A percentile compares a stretch with the other conserved stretches of the same genome.
phyloP scores from a whole-genome alignment of 2,113 vertebrate genomes.

The Cygnus buccinator region DNA sequence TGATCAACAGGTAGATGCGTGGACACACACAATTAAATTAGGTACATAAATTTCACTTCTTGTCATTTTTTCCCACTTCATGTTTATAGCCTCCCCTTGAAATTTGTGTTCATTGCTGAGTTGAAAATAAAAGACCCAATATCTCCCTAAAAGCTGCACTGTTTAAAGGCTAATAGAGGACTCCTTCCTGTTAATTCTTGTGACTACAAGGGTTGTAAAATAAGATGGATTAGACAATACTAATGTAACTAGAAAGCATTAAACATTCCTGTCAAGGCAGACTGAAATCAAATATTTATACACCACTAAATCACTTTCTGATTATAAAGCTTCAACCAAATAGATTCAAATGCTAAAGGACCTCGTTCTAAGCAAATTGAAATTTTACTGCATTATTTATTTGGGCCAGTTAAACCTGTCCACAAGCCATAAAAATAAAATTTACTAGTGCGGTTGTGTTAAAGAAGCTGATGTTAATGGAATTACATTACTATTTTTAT shows the following conservation, averaged over 20 bases:
- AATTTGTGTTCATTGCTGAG: not conserved
- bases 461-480: constrained; percentile 20
- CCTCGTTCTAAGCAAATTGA: constrained; percentile 19
- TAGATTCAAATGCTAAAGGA: constrained; percentile 36
- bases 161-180: not conserved
- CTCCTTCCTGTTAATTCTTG: constrained; percentile 35
- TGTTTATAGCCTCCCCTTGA: not conserved
- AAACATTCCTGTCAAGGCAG: constrained; percentile 34
- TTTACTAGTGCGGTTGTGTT: constrained; percentile 15
- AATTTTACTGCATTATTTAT: constrained; percentile 62
- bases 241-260: constrained; percentile 39
- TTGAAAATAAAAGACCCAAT: not conserved
- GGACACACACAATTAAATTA: not conserved
- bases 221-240: constrained; percentile 44
- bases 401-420: constrained; percentile 43
- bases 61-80: not conserved
- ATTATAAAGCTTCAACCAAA: constrained; percentile 43
- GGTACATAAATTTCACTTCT: not conserved
- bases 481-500: constrained; percentile 15
- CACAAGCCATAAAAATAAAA: constrained; percentile 44
- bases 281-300: constrained; percentile 63
- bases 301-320: constrained; percentile 51
- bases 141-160: not conserved
- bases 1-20: not conserved
- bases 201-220: not conserved